phyloP scores from a whole-genome alignment of 1,140 invertebrate genomes.

The Dendroctonus ponderosae region DNA sequence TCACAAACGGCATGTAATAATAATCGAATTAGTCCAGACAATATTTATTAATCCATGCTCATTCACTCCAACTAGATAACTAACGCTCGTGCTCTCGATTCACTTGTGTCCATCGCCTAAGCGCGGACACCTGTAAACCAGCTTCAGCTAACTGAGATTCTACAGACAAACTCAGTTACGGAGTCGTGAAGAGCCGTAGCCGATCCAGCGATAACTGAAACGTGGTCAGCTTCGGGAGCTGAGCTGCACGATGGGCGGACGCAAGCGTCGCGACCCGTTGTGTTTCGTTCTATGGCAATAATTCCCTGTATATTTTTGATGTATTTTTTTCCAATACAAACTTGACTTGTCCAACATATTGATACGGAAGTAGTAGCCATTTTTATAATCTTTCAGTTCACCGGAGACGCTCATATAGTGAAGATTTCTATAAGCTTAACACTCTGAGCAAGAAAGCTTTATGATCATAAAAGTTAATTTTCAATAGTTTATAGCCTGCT shows the following conservation, averaged over 20 bases:
- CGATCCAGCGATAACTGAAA: neutral
- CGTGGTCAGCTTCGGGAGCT: neutral
- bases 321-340: too few relatives aligned
- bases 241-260: neutral
- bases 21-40: neutral
- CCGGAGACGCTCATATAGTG: too few relatives aligned
- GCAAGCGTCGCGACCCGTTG: neutral
- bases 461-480: too few relatives aligned
- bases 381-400: too few relatives aligned
- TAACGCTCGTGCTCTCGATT: neutral
- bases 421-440: too few relatives aligned
- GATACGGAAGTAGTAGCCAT: too few relatives aligned
- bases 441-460: too few relatives aligned
- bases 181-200: neutral
- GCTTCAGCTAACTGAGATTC: neutral
- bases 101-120: neutral
- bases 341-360: too few relatives aligned
- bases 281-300: neutral
- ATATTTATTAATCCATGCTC: neutral
- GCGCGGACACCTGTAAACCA: slow-evolving; percentile 2
- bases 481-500: too few relatives aligned
- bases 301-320: too few relatives aligned
- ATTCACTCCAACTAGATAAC: neutral
- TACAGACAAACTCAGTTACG: neutral
- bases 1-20: neutral